These are phyloP conservation scores for Sebastes kiyomatsui DNA, from an alignment of 2,797 vertebrate species.

Conservation along the genomic window DNA sequence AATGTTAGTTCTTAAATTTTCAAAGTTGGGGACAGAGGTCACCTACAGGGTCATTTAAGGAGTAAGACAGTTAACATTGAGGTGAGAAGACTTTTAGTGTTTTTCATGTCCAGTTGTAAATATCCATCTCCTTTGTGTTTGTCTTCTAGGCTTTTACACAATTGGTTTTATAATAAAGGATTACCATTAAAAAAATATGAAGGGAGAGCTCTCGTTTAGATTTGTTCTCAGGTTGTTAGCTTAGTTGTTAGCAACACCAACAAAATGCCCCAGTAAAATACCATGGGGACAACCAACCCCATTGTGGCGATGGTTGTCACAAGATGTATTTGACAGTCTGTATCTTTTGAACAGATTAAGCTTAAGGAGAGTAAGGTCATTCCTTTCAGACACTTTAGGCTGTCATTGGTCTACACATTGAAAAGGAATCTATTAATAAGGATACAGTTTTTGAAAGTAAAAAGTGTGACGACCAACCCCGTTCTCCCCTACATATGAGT, in stretches of 20 bases:
- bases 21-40: neutral
- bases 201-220: too few species aligned
- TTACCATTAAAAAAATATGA: too few species aligned
- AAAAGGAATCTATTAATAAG: neutral
- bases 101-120: neutral
- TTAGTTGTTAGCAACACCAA: too few species aligned
- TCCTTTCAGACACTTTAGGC: neutral
- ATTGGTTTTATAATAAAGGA: neutral
- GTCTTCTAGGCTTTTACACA: too few species aligned
- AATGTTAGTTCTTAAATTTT: neutral
- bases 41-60: neutral
- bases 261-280: neutral
- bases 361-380: neutral
- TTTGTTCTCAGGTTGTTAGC: too few species aligned
- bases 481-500: neutral
- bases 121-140: too few species aligned
- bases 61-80: neutral
- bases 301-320: neutral
- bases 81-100: neutral
- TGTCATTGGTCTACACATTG: neutral
- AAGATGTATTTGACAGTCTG: neutral
- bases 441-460: neutral
- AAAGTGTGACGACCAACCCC: neutral
- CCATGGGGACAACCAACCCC: neutral
- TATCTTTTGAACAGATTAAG: neutral